Conservation (phyloP, 2,797 vertebrate species). For the Pagetopsis macropterus region DNA sequence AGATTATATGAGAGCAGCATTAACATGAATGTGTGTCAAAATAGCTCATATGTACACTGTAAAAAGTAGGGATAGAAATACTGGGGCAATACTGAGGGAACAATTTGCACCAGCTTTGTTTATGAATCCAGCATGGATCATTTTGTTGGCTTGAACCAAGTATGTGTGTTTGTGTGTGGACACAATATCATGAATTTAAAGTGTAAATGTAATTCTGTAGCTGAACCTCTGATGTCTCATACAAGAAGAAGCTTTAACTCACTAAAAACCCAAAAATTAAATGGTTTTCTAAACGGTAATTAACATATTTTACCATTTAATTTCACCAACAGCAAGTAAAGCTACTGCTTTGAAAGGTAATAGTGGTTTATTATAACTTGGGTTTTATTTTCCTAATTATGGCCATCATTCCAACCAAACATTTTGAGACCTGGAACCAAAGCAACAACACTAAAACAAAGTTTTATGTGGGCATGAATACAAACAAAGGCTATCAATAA, state of each 20-base stretch:
- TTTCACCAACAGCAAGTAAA: slow-evolving; percentile 3
- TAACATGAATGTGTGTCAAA: slow-evolving; percentile 37
- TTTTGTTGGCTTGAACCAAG: slow-evolving; percentile 52
- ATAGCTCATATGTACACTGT: slow-evolving; percentile 32
- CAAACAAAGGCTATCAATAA: background rate
- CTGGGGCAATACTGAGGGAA: slow-evolving; percentile 6
- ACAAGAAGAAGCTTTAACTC: slow-evolving; percentile 12
- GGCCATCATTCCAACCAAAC: background rate
- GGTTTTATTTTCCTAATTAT: slow-evolving; percentile 3
- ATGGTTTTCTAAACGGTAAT: too few species aligned
- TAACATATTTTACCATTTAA: background rate
- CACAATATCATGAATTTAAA: slow-evolving; percentile 23
- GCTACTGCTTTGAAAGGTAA: background rate
- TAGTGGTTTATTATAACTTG: slow-evolving; percentile 8
- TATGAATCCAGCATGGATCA: slow-evolving; percentile 59
- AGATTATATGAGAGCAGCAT: slow-evolving; percentile 31
- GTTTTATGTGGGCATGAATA: background rate
- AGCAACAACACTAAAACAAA: background rate
- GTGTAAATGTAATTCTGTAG: slow-evolving; percentile 9
- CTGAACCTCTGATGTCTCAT: slow-evolving; percentile 9
- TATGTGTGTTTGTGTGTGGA: slow-evolving; percentile 3
- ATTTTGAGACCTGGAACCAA: background rate
- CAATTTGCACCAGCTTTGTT: slow-evolving; percentile 56
- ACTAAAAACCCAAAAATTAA: background rate
- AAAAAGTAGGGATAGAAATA: slow-evolving; percentile 35